Evolutionary conservation across 2,113 vertebrate genomes (phyloP), one percentile per base, ranked within the genome.

Genomic region (Caretta caretta): DNA sequence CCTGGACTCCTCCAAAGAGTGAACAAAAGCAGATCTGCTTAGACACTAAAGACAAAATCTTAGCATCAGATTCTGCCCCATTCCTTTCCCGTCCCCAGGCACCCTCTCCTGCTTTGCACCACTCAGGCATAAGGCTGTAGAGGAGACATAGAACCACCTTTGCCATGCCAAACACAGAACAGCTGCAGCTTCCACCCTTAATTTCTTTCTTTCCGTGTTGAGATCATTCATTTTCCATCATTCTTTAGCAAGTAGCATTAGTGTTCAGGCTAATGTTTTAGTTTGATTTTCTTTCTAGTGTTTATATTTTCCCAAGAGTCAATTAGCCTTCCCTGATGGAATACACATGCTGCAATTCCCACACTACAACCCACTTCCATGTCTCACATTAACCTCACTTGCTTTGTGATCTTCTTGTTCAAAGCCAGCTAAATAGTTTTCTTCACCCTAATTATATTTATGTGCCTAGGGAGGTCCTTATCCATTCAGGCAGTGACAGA

Each of bases 211-310:
- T 65, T 85, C 1, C 2, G 35, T 25, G 42, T 85, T 62, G n/a
- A 27, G 5, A 24, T 17, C 1, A 22, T 27, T 0, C 6, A 31
- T 20, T 2, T 31, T n/a, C 69, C n/a, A 1, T 7, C n/a, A 8
- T 72, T 82, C 78, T 82, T 46, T 53, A 78, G 65, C 49, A 83
- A 10, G 25, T 29, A 31, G 24, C 49, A 5, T 10, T 1, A 0
- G 4, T 3, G 51, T 57, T 69, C 10, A 17, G 75, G 27, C 27
- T 27, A 50, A 49, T 42, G 78, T 49, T 29, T 19, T n/a, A 72
- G 48, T 69, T 12, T 1, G 22, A 10, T 46, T 50, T 78, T 54
- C 48, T 35, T 65, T 82, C 76, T 1, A 4, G 7, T 2, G 69
- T 89, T 59, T 78, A 24, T 1, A 20, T 35, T 78, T 78, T 57